Base-by-base conservation (phyloP, 1,140 invertebrate genomes). In the Camponotus pennsylvanicus region DNA sequence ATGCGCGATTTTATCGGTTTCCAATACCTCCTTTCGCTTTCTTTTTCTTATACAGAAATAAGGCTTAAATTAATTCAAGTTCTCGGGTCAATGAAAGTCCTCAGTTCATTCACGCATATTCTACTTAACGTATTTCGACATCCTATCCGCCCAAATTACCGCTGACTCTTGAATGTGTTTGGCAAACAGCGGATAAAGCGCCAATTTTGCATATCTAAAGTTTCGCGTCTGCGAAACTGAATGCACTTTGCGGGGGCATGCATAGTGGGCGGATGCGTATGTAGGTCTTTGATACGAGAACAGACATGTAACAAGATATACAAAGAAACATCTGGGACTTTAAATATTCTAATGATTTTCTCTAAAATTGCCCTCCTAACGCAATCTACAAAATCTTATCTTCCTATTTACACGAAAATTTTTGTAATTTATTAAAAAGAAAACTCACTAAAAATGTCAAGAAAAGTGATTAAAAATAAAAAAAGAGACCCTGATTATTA, bases 251-350 rank as follows among this genome's bases (percentile, higher is more conserved):
- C 40, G 69, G 52, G 0, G 52, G 27, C 66, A 70, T 80, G 64
- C 32, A 21, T 32, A 55, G 78, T 80, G 45, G 79, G 69, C 67
- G 79, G 79, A 82, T 32, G 52, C n/a, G 2, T 82, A 82, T 82
- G 55, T 82, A 82, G 63, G 61, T 82, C 49, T 40, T 59, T 59
- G 55, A 73, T 82, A 71, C 40, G 40, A 73, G 27, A 52, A 61
- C 27, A 34, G 40, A 73, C 37, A 18, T 32, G 13, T 73, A 73
- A 37, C 27, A 34, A 61, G 13, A 59, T 32, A 52, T 64, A 13
- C 11, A 59, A 45, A 82, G 52, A 11, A 59, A 5, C 8, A 69
- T 42, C 8, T 42, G 5, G 15, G 32, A 5, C 15, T 27, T 82
- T 2, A 21, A 13, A 49, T 73, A 27, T 73, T 45, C 2, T 21